phyloP scores from a whole-genome alignment of 1,140 invertebrate genomes.

The Magallana gigas region DNA sequence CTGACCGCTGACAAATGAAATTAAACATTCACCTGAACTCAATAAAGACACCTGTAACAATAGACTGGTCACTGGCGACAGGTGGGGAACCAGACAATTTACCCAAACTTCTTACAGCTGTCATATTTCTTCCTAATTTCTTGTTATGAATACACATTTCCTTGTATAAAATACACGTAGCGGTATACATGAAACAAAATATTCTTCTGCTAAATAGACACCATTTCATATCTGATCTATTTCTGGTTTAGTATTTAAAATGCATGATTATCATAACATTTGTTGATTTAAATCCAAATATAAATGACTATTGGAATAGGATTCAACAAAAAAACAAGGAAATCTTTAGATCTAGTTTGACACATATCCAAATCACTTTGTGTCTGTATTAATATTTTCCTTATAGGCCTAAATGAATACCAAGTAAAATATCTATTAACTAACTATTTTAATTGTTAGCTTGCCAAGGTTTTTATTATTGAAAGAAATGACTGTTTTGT shows the following conservation, averaged over 20 bases:
- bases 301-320: neutral
- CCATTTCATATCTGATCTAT: too few species aligned
- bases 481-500: too few species aligned
- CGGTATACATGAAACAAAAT: too few species aligned
- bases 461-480: neutral
- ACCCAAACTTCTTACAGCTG: neutral
- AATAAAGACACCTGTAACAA: constrained; percentile 12
- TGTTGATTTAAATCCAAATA: neutral
- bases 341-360: neutral
- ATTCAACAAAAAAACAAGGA: neutral
- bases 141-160: too few species aligned
- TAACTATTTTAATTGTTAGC: neutral
- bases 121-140: neutral
- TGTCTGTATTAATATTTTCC: too few species aligned
- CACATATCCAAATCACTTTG: too few species aligned
- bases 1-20: neutral
- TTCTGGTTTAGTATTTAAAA: too few species aligned
- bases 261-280: too few species aligned
- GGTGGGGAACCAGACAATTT: neutral
- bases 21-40: neutral
- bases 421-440: neutral
- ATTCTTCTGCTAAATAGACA: too few species aligned
- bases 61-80: neutral
- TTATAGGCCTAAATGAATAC: neutral
- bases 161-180: too few species aligned